These are phyloP conservation scores for Hystrix brachyura DNA, from an alignment of 2,113 vertebrate genomes.

Conservation along the genomic window DNA sequence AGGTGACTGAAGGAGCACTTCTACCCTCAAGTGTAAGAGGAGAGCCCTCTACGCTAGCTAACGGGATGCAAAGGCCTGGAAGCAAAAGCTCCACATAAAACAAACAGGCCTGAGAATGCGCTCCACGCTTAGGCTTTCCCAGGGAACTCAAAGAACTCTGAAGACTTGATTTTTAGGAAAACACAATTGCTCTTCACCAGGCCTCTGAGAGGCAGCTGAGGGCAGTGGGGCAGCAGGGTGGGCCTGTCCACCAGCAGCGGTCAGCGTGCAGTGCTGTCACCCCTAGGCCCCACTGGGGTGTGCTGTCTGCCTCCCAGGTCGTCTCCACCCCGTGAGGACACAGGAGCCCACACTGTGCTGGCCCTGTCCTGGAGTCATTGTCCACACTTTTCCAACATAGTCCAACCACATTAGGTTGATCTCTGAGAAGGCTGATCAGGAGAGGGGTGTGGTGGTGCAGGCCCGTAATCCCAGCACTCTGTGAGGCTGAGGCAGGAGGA, in stretches of 20 bases:
- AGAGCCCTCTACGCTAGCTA: not conserved
- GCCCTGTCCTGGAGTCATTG: not conserved
- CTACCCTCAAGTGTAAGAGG: not conserved
- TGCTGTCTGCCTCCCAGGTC: not conserved
- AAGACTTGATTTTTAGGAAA: constrained; percentile 20
- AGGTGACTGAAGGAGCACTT: constrained; percentile 26
- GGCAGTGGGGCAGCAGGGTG: no score
- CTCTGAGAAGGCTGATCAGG: not conserved
- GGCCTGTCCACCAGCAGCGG: not conserved
- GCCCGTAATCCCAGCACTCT: not conserved
- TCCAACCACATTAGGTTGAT: not conserved
- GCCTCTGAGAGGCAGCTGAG: not conserved
- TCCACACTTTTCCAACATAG: not conserved
- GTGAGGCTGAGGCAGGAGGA: not conserved
- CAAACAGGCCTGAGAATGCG: not conserved
- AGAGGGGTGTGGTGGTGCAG: not conserved
- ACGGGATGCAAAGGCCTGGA: not conserved
- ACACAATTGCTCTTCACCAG: not conserved
- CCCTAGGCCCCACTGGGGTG: not conserved
- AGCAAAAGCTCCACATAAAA: not conserved
- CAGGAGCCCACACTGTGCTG: not conserved
- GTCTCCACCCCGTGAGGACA: not conserved
- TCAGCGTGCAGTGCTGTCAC: rapidly evolving
- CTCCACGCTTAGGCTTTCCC: not conserved
- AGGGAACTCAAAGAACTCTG: not conserved